Conservation (phyloP, 1,140 invertebrate genomes). For the Diachasma alloeum region DNA sequence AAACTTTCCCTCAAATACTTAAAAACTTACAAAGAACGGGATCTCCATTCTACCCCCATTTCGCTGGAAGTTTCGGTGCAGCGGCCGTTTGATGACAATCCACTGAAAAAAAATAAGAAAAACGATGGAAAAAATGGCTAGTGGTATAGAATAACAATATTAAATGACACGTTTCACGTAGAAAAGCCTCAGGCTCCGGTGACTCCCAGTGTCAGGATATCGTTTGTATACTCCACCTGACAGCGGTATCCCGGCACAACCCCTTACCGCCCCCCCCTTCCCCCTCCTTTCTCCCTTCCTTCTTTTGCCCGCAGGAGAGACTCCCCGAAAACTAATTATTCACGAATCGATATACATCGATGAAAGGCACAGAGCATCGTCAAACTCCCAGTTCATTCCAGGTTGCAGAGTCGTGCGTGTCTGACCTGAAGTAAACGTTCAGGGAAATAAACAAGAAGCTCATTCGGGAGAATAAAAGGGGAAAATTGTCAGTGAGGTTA, state of each 20-base stretch:
- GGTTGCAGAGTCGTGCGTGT: not conserved
- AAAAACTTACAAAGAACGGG: not conserved
- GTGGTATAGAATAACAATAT: not conserved
- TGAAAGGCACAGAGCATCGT: slow-evolving; percentile 1
- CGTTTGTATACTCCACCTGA: slow-evolving; percentile 5
- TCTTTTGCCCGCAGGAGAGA: not conserved
- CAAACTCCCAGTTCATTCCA: not conserved
- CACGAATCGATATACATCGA: slow-evolving; percentile 33
- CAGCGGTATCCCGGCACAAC: slow-evolving; percentile 6
- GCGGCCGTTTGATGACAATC: not conserved
- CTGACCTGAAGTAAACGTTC: not conserved
- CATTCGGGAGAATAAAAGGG: not conserved
- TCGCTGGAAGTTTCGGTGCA: not conserved
- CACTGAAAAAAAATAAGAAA: not conserved
- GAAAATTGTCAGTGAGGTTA: not conserved
- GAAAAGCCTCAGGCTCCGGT: not conserved
- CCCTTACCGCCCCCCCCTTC: not conserved
- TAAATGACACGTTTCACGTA: not conserved
- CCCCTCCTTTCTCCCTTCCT: too few species aligned
- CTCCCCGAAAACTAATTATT: slow-evolving; percentile 26
- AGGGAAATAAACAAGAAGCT: not conserved
- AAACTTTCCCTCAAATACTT: not conserved
- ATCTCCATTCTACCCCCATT: not conserved
- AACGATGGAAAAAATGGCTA: not conserved
- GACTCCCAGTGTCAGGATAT: slow-evolving; percentile 21